Conservation (phyloP, 2,888 invertebrate species). For the Venusia cambrica region DNA sequence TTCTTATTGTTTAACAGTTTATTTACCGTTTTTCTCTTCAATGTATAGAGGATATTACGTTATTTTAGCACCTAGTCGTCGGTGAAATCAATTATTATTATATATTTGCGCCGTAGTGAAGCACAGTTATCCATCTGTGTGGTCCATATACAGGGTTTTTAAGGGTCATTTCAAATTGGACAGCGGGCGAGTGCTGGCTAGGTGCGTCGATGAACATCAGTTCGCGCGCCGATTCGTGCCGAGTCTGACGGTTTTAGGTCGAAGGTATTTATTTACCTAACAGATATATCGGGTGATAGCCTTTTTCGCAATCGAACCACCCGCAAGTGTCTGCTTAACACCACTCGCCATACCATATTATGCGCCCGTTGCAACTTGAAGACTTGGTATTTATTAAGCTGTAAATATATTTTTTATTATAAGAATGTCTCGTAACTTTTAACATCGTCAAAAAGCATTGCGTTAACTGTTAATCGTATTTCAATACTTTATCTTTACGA, state of each 20-base stretch:
- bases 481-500: conserved; percentile 62
- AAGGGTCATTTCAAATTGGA: conserved; percentile 36
- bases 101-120: conserved; percentile 18
- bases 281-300: conserved; percentile 49
- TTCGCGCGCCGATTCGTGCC: conserved; percentile 49
- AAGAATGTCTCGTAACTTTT: conserved; percentile 49
- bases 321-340: conserved; percentile 45
- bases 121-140: conserved; percentile 26
- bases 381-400: conserved; percentile 54
- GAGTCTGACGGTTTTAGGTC: conserved; percentile 59
- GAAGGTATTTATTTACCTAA: conserved; percentile 68
- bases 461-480: conserved; percentile 59
- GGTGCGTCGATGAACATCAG: conserved; percentile 44
- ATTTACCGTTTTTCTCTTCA: conserved; percentile 17
- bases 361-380: conserved; percentile 34
- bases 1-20: conserved; percentile 13
- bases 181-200: conserved; percentile 31
- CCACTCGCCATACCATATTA: conserved; percentile 38
- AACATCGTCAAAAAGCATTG: conserved; percentile 57
- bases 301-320: conserved; percentile 49
- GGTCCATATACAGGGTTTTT: conserved; percentile 26
- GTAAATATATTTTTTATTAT: conserved; percentile 57
- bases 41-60: conserved; percentile 10
- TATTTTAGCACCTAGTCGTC: conserved; percentile 12
- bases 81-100: conserved; percentile 20